Conservation (phyloP, 2,797 vertebrate species). For the Leptoclinus maculatus region DNA sequence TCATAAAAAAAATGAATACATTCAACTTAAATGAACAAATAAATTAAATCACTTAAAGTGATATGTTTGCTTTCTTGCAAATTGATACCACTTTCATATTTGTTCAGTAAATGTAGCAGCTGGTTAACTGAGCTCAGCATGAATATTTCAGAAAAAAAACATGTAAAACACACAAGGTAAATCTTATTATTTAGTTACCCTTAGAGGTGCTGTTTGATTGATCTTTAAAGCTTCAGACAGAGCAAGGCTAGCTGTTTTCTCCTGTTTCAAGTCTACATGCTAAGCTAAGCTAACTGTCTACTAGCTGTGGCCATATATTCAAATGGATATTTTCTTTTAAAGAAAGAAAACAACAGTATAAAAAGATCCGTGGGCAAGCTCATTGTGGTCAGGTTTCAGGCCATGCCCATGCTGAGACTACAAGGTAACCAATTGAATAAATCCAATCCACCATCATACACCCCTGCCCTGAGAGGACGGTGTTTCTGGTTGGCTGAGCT, state of each 20-base stretch:
- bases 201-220: background rate
- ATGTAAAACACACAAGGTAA: background rate
- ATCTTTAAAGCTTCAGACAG: background rate
- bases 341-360: background rate
- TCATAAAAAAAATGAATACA: background rate
- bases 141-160: background rate
- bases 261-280: background rate
- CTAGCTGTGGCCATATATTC: background rate
- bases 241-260: background rate
- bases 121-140: background rate
- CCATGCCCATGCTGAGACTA: conserved; percentile 2
- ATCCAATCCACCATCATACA: conserved; percentile 38
- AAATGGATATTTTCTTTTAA: background rate
- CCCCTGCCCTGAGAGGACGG: conserved; percentile 25
- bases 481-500: conserved; percentile 59
- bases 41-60: background rate
- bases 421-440: conserved; percentile 40
- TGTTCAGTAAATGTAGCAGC: background rate
- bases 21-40: background rate
- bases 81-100: background rate
- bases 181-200: background rate
- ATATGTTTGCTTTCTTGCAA: background rate
- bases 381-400: background rate
- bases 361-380: background rate
- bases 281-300: background rate